Percentiles rank a stretch among this genome's conserved stretches.
Conservation (phyloP, 2,113 vertebrate genomes). For the Corapipo altera region DNA sequence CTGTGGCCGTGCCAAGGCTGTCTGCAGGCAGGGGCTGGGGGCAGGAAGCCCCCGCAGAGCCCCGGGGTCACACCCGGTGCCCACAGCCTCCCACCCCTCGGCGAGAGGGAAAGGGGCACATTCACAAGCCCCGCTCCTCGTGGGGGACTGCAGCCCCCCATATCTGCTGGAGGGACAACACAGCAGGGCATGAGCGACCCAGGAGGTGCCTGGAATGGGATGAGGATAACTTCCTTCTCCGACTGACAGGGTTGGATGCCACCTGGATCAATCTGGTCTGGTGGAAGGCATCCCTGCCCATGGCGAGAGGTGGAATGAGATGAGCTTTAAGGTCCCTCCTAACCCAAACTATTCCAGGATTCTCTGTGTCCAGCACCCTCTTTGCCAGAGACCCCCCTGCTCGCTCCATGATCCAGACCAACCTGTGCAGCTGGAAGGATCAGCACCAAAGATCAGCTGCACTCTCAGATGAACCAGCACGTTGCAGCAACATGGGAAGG, state of each 20-base stretch:
- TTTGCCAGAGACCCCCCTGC: neutral
- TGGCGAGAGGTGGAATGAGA: too few relatives aligned
- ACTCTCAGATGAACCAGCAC: neutral
- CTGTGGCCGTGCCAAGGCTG: neutral
- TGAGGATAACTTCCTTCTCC: neutral
- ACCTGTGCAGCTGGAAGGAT: neutral
- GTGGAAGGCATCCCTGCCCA: neutral
- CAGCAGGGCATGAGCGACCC: neutral
- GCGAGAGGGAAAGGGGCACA: neutral
- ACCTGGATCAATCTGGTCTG: neutral
- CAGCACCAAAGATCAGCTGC: rapidly evolving
- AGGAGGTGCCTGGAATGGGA: neutral
- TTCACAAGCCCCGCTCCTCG: neutral
- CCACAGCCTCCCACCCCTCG: neutral
- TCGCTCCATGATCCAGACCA: rapidly evolving
- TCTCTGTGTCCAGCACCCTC: neutral
- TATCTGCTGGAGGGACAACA: neutral
- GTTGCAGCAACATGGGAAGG: neutral
- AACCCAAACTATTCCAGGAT: neutral
- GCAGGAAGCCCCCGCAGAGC: neutral
- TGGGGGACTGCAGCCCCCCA: neutral
- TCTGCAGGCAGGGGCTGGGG: rapidly evolving
- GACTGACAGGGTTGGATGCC: rapidly evolving
- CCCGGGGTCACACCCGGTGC: rapidly evolving
- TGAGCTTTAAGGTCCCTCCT: neutral